Base-by-base conservation (phyloP, 1,140 invertebrate species). In the Meloidogyne floridensis region DNA sequence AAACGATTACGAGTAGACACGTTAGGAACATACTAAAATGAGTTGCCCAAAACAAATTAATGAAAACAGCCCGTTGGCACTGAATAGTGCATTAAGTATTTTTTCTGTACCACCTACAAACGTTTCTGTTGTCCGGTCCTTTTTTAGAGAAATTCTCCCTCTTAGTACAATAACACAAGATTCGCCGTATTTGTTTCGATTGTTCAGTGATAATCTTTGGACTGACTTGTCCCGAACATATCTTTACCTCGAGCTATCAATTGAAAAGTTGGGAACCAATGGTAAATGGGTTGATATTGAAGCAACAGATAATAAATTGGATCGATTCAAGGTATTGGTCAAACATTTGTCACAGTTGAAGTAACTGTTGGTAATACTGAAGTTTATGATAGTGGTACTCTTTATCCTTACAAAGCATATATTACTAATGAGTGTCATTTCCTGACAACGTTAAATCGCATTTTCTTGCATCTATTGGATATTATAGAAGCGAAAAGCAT, bases 281-380 rank as follows among this genome's bases (percentile, higher is more conserved):
- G 20, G 47, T 6, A 32, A 70, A 43, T 32, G 70, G 70, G 65
- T 75, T 9, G 18, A 15, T 15, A 42, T 82, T 11, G 70, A 43
- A 53, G 51, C 51, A 53, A 7, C 9, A 53, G 56, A 81, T 81
- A 73, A 20, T 8, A 47, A 2, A 47, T 85, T 54, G 84, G n/a
- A 7, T 15, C 74, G 13, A 85, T 83, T 10, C 82, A 83, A 74
- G 43, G 18, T 6, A 82, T 83, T 85, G 82, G 82, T 0, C 83
- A 73, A 42, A 83, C 83, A 9, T 83, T 85, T 85, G 20, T 85
- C 5, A 72, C 83, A 83, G 43, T 32, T 83, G 13, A 84, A 85
- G 76, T 83, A 20, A 43, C 82, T 9, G 42, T 84, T 1, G 54
- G 56, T 78, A 82, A 20, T 20, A 20, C 20, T 20, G 20, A 20